Conservation (phyloP, 2,797 vertebrate genomes). For the Micropoecilia bifurca region DNA sequence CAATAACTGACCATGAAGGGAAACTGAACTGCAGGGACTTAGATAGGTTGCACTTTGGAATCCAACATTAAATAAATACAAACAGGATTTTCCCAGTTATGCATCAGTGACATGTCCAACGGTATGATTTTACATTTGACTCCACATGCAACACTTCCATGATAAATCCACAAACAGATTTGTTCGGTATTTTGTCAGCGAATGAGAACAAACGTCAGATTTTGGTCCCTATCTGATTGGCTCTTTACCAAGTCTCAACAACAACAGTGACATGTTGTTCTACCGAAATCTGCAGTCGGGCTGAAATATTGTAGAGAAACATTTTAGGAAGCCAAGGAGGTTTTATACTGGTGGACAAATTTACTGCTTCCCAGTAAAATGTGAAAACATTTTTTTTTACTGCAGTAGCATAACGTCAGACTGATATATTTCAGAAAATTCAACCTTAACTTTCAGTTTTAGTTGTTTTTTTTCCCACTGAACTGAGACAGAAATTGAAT, state of each 20-base stretch:
- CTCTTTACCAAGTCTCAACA: not conserved
- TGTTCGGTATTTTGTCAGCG: not conserved
- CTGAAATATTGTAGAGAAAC: not conserved
- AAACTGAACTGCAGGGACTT: not conserved
- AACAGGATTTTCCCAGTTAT: not conserved
- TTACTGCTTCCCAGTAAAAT: too few species aligned
- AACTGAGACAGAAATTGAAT: not conserved
- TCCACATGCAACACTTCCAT: not conserved
- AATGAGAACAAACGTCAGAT: not conserved
- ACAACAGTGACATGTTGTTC: not conserved
- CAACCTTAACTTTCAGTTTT: not conserved
- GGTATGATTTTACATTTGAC: not conserved
- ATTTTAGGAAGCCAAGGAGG: not conserved
- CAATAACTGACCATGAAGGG: not conserved
- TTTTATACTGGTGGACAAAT: not conserved
- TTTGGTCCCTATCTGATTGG: not conserved
- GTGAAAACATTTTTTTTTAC: not conserved
- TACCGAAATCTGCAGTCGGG: too few species aligned
- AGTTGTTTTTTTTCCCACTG: not conserved
- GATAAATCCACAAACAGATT: not conserved
- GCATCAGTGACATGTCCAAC: not conserved
- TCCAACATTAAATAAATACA: not conserved
- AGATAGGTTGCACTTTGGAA: not conserved
- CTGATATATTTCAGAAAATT: not conserved
- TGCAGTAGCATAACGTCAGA: not conserved